A percentile compares a stretch with the other conserved stretches of the same genome.
Evolutionary conservation across 2,113 vertebrate species (phyloP).

Genomic region (Puntigrus tetrazona): DNA sequence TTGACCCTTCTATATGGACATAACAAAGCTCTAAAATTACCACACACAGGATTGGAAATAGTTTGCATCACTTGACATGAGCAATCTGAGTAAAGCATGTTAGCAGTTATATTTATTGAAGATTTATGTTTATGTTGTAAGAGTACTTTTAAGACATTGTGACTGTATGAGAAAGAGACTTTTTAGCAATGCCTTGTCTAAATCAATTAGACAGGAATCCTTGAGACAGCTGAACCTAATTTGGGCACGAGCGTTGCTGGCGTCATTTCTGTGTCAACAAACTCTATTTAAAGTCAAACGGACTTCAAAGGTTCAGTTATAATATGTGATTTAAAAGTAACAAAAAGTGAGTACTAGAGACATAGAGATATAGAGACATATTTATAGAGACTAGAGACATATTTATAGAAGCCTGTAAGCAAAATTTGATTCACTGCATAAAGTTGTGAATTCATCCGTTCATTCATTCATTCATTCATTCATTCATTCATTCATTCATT

Average conservation of each 20-base stretch:
- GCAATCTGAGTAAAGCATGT: conserved; percentile 51
- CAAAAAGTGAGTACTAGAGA: background rate
- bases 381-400: too few relatives aligned
- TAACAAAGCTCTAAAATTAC: background rate
- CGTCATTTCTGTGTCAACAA: conserved; percentile 1
- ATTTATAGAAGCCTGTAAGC: background rate
- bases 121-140: conserved; percentile 42
- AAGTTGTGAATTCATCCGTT: background rate
- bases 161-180: background rate
- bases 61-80: background rate
- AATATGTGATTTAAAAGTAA: background rate
- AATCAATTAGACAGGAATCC: background rate
- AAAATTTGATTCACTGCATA: background rate
- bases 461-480: background rate
- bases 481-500: background rate
- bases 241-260: background rate
- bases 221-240: conserved; percentile 17
- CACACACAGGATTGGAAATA: background rate
- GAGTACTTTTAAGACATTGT: background rate
- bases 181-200: conserved; percentile 18
- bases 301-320: background rate
- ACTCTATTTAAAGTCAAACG: background rate
- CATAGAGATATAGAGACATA: too few relatives aligned
- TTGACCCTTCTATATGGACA: background rate
- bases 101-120: background rate